Evolutionary conservation across 2,888 invertebrate species (phyloP).

Genomic region (Athalia circularis): DNA sequence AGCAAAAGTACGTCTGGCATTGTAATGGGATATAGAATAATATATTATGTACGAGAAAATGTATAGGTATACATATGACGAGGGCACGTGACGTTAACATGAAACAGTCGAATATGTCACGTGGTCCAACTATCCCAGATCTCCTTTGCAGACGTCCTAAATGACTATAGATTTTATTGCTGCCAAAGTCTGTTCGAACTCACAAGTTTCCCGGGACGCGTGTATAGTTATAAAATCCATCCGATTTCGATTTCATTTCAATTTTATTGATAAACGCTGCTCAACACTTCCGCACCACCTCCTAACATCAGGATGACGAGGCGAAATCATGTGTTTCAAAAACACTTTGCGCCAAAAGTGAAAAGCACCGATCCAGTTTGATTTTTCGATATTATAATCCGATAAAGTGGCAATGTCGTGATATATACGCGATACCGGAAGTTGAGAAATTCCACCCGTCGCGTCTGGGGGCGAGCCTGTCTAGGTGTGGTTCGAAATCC

Average conservation of each 20-base stretch:
- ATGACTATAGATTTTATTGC: conserved; percentile 34
- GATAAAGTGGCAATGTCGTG: not conserved
- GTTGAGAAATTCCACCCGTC: conserved; percentile 7
- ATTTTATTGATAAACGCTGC: not conserved
- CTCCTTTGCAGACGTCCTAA: conserved; percentile 13
- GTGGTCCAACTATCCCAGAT: conserved; percentile 38
- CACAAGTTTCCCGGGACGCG: conserved; percentile 27
- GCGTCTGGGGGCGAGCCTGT: conserved; percentile 36
- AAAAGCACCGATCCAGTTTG: too few relatives aligned
- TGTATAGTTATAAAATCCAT: not conserved
- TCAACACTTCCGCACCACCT: too few relatives aligned
- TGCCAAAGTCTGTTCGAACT: conserved; percentile 29
- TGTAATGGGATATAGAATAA: conserved; percentile 35
- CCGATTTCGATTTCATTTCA: not conserved
- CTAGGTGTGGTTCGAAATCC: conserved; percentile 23
- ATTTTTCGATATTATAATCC: too few relatives aligned
- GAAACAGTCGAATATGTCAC: conserved; percentile 39
- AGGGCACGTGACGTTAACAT: conserved; percentile 37
- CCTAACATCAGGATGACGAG: not conserved
- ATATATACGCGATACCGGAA: not conserved
- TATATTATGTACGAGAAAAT: not conserved
- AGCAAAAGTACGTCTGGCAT: not conserved
- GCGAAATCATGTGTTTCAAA: not conserved
- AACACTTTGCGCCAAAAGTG: not conserved
- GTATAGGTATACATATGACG: conserved; percentile 8